Conservation (phyloP, 1,140 invertebrate genomes). For the Coptotermes formosanus region DNA sequence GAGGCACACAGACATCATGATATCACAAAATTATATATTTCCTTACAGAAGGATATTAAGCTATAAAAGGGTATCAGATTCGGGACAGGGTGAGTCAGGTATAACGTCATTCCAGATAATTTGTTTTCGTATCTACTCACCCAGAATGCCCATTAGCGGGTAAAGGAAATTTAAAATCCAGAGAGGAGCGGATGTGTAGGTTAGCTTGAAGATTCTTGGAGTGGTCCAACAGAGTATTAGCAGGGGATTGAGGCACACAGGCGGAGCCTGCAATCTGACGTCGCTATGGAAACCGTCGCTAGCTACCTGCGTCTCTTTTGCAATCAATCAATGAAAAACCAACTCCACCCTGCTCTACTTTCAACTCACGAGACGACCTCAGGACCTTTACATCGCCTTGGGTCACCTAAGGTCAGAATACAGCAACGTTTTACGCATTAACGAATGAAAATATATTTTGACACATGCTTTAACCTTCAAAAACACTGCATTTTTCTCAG, state of each 20-base stretch:
- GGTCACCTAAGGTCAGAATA: background rate
- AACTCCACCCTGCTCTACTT: background rate
- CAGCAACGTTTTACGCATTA: background rate
- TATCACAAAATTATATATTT: no score
- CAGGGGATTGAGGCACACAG: background rate
- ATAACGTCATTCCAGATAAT: background rate
- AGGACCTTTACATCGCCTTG: background rate
- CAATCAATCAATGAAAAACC: background rate
- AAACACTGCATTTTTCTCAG: no score
- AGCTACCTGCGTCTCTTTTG: constrained; percentile 11
- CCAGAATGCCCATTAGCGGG: background rate
- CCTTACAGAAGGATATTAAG: no score
- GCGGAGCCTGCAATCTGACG: background rate
- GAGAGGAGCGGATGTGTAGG: background rate
- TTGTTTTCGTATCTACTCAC: background rate
- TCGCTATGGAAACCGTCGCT: background rate
- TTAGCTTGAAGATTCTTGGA: background rate
- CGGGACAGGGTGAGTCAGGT: no score
- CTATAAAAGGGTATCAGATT: no score
- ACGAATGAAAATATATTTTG: background rate
- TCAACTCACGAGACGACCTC: background rate
- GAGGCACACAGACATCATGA: no score
- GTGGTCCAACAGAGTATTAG: background rate
- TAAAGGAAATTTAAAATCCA: background rate
- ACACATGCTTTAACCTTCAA: no score